Evolutionary conservation across 2,797 vertebrate species (phyloP).

Genomic region (Lates japonicus): DNA sequence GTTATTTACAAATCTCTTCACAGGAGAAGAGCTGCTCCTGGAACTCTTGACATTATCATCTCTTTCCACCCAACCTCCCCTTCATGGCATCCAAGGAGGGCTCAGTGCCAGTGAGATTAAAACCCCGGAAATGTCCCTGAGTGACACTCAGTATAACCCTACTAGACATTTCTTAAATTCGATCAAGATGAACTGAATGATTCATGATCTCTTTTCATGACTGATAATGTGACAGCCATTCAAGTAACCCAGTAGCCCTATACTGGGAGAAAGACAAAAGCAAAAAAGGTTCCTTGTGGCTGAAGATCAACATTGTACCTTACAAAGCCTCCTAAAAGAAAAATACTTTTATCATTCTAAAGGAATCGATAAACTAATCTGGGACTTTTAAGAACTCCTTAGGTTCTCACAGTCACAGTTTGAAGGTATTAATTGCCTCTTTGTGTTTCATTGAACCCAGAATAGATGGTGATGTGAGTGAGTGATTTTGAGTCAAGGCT

Average conservation of each 20-base stretch:
- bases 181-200: slow-evolving; percentile 66
- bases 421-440: slow-evolving; percentile 69
- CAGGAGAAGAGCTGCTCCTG: background rate
- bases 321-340: slow-evolving; percentile 12
- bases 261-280: background rate
- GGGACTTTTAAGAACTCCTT: slow-evolving; percentile 71
- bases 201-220: slow-evolving; percentile 69
- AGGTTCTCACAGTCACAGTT: slow-evolving; percentile 53
- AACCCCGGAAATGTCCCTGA: slow-evolving; percentile 62
- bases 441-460: slow-evolving; percentile 61
- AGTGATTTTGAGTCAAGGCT: slow-evolving; percentile 20
- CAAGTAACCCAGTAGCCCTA: slow-evolving; percentile 27
- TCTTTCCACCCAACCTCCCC: background rate
- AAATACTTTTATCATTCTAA: slow-evolving; percentile 39
- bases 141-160: slow-evolving; percentile 57
- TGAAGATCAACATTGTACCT: slow-evolving; percentile 25
- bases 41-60: slow-evolving; percentile 23
- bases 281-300: slow-evolving; percentile 12
- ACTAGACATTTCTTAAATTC: slow-evolving; percentile 64
- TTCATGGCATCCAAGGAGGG: background rate
- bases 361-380: slow-evolving; percentile 78
- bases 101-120: slow-evolving; percentile 48
- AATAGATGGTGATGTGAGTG: slow-evolving; percentile 32
- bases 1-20: background rate
- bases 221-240: slow-evolving; percentile 58